A percentile compares a stretch with the other conserved stretches of the same genome.
These are phyloP conservation scores for Temnothorax ravouxi DNA, from an alignment of 2,888 invertebrate genomes.

Conservation along the genomic window DNA sequence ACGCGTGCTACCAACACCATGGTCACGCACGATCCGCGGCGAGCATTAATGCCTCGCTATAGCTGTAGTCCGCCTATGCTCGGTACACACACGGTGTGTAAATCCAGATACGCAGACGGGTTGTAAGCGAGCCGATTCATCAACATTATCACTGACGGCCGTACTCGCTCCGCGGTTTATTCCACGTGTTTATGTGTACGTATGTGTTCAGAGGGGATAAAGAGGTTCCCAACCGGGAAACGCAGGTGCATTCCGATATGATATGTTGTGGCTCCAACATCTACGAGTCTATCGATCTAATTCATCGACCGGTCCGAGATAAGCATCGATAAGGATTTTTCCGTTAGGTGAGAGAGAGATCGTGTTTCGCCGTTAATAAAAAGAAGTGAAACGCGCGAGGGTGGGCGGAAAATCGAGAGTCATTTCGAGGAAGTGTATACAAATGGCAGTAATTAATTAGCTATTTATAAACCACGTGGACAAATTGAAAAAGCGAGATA, in stretches of 20 bases:
- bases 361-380: slow-evolving; percentile 14
- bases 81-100: slow-evolving; percentile 47
- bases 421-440: slow-evolving; percentile 33
- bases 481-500: not conserved
- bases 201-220: slow-evolving; percentile 35
- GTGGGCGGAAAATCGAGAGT: slow-evolving; percentile 47
- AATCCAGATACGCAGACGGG: slow-evolving; percentile 64
- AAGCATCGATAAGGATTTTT: slow-evolving; percentile 39
- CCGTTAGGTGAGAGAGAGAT: slow-evolving; percentile 17
- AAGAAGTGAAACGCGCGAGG: slow-evolving; percentile 18
- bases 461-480: slow-evolving; percentile 31
- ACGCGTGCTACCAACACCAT: slow-evolving; percentile 52
- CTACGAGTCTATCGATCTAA: slow-evolving; percentile 50
- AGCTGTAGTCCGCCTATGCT: slow-evolving; percentile 22
- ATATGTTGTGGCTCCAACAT: slow-evolving; percentile 27
- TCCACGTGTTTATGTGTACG: not conserved
- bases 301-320: slow-evolving; percentile 41
- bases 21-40: slow-evolving; percentile 51
- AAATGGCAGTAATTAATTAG: slow-evolving; percentile 40
- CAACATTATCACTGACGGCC: slow-evolving; percentile 81
- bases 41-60: slow-evolving; percentile 49
- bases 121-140: slow-evolving; percentile 81
- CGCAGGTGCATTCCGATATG: slow-evolving; percentile 54
- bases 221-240: slow-evolving; percentile 61
- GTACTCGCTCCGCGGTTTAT: slow-evolving; percentile 52